Base-by-base conservation (phyloP, 1,140 invertebrate species). In the Lepidurus packardi region DNA sequence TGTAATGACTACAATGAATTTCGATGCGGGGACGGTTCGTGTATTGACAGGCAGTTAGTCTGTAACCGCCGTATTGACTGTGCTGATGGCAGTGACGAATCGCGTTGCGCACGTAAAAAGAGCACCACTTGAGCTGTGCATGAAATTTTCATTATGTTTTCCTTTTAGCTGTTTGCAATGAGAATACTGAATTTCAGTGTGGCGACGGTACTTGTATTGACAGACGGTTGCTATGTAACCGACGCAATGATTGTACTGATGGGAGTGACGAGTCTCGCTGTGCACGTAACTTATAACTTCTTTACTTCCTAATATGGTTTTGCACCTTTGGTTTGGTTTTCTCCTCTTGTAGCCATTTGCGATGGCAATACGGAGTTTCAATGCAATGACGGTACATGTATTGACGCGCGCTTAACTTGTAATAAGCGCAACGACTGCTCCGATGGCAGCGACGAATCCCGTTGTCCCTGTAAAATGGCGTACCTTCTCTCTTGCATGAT, bases 41-140 rank as follows among this genome's bases (percentile, higher is more conserved):
- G 93, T 85, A 89, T 95, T 77, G 92, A 92, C 0, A 88, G 90
- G 7, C 91, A 92, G 0, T 86, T 88, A 0, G 85, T 92, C 1
- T 95, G 94, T 84, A 93, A 96, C 84, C 93, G 93, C 0, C 87
- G 86, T 9, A 85, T 85, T 65, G 92, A 95, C 83, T 95, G 93
- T 84, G 90, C 91, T 0, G 89, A 90, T 73, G 92, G 92, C 16
- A 92, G 94, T 82, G 93, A 95, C 82, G 94, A 96, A 84, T n/a
- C 16, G 1, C 13, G 16, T 24, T 75, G 34, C 24, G 13, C 74
- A 75, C 34, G 74, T 41, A 43, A 43, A n/a, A 24, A 73, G 16
- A 11, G 73, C 24, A 74, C 41, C 73, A 74, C n/a, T 21, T 43
- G 44, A 43, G 41, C 16, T 79, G 21, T 77, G 47, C 45, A 47